These are phyloP conservation scores for Brachyhypopomus occidentalis DNA, from an alignment of 2,113 vertebrate genomes.

Conservation along the genomic window DNA sequence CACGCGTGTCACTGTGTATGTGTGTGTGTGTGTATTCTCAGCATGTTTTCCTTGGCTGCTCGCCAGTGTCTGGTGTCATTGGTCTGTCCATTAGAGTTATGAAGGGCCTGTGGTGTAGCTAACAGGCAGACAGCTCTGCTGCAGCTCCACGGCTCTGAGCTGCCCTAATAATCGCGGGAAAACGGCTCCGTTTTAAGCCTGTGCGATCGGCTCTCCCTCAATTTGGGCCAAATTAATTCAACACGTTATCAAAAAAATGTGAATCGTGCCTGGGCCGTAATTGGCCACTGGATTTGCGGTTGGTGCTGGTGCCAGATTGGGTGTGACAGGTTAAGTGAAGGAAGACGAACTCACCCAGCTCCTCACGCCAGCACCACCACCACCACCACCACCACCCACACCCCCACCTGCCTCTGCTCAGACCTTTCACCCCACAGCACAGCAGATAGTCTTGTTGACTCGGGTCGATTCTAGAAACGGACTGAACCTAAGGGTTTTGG, in stretches of 20 bases:
- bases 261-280: constrained; percentile 57
- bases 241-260: constrained; percentile 60
- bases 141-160: not conserved
- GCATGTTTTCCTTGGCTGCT: constrained; percentile 36
- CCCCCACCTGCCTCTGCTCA: not conserved
- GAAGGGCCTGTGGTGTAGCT: constrained; percentile 61
- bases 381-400: too few relatives aligned
- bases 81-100: constrained; percentile 68
- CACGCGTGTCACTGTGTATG: not conserved
- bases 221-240: constrained; percentile 64
- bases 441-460: not conserved
- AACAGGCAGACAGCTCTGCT: constrained; percentile 37
- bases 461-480: not conserved
- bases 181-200: constrained; percentile 59
- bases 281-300: constrained; percentile 54
- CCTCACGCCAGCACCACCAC: constrained; percentile 9
- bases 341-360: not conserved
- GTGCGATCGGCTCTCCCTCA: constrained; percentile 48
- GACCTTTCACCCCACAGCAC: not conserved
- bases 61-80: constrained; percentile 48
- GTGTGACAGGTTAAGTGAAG: constrained; percentile 63
- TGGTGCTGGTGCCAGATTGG: constrained; percentile 58
- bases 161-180: constrained; percentile 38
- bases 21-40: constrained; percentile 1
- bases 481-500: constrained; percentile 2